phyloP scores from a whole-genome alignment of 2,113 vertebrate species.

The Phoxinus phoxinus region DNA sequence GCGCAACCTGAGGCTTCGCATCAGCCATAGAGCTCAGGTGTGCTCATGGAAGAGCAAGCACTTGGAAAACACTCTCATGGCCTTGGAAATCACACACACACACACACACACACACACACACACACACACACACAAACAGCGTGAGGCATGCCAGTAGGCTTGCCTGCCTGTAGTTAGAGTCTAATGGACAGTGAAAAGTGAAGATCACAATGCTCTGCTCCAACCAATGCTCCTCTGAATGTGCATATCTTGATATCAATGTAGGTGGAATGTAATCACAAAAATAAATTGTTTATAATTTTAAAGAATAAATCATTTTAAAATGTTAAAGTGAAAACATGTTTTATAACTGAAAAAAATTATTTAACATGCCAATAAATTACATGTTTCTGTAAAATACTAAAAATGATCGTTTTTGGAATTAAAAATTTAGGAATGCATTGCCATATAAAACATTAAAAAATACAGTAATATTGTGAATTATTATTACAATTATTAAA shows the following conservation, averaged over 20 bases:
- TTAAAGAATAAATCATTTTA: neutral
- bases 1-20: constrained; percentile 43
- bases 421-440: neutral
- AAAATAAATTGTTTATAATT: constrained; percentile 6
- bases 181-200: constrained; percentile 71
- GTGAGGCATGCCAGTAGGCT: constrained; percentile 61
- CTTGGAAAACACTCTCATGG: constrained; percentile 67
- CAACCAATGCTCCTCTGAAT: neutral
- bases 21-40: constrained; percentile 78
- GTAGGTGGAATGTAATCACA: neutral
- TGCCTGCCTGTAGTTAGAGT: constrained; percentile 65
- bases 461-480: too few species aligned
- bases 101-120: constrained; percentile 19
- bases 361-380: neutral
- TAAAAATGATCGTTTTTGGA: too few species aligned
- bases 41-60: constrained; percentile 74
- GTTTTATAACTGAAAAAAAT: neutral
- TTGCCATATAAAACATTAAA: neutral
- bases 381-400: neutral
- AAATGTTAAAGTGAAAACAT: neutral
- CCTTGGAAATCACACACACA: constrained; percentile 14
- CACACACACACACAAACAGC: constrained; percentile 15
- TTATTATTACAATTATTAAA: too few species aligned
- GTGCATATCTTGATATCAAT: neutral
- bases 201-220: constrained; percentile 54